Evolutionary conservation across 2,888 invertebrate genomes (phyloP).

Genomic region (Nasonia oneida): DNA sequence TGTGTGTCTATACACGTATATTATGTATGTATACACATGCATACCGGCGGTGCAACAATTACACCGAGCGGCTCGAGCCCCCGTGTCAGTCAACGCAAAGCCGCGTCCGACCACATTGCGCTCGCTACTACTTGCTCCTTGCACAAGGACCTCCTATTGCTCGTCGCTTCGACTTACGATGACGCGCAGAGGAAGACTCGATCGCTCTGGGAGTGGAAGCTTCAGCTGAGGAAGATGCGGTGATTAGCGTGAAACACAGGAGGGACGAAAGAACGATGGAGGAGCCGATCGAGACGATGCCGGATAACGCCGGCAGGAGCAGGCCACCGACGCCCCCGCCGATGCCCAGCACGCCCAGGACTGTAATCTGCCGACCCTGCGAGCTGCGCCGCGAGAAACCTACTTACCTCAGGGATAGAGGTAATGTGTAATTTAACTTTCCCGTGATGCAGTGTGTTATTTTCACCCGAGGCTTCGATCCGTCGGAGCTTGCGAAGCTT

Average conservation of each 20-base stretch:
- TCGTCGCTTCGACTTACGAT: neutral
- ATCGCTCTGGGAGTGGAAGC: neutral
- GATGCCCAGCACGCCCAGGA: conserved; percentile 41
- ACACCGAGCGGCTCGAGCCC: conserved; percentile 17
- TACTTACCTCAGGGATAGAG: conserved; percentile 73
- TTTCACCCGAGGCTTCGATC: neutral
- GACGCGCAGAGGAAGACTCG: neutral
- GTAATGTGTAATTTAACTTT: conserved; percentile 63
- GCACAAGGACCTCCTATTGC: neutral
- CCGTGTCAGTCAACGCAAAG: conserved; percentile 37
- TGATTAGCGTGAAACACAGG: neutral
- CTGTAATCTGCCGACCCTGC: conserved; percentile 62
- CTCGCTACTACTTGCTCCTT: neutral
- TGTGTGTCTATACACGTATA: neutral
- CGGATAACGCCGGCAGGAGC: neutral
- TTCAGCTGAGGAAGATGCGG: neutral
- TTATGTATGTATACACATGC: neutral
- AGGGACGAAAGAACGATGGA: neutral
- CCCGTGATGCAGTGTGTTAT: neutral
- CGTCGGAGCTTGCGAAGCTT: no score
- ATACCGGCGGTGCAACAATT: conserved; percentile 2
- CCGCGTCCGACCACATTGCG: conserved; percentile 15
- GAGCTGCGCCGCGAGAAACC: conserved; percentile 72
- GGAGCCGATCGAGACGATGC: neutral
- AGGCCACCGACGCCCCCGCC: conserved; percentile 33